phyloP scores from a whole-genome alignment of 1,140 invertebrate species.

The Dendroctonus ponderosae region DNA sequence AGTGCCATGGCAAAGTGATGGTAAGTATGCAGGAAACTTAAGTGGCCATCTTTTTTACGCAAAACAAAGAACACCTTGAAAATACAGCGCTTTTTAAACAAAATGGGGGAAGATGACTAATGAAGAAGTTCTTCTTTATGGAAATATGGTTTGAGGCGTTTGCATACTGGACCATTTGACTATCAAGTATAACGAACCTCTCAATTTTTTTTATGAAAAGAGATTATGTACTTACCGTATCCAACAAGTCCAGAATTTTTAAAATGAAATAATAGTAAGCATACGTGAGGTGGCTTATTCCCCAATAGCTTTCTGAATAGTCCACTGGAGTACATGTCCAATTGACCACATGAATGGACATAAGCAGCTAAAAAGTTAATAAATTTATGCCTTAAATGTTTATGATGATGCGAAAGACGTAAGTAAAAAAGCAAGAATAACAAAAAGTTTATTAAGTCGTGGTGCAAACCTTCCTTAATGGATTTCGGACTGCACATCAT shows the following conservation, averaged over 20 bases:
- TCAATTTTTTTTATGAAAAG: not conserved
- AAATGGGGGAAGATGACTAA: too few relatives aligned
- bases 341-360: conserved; percentile 12
- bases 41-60: conserved; percentile 80
- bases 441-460: too few relatives aligned
- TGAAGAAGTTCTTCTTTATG: not conserved
- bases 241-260: conserved; percentile 68
- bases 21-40: conserved; percentile 85
- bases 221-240: conserved; percentile 57
- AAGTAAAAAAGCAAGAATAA: too few relatives aligned
- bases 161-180: too few relatives aligned
- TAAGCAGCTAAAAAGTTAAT: conserved; percentile 1
- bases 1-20: conserved; percentile 79
- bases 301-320: conserved; percentile 60
- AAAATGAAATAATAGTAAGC: conserved; percentile 65
- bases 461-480: too few relatives aligned
- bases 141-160: not conserved
- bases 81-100: not conserved
- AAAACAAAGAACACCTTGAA: conserved; percentile 80
- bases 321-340: conserved; percentile 68
- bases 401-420: too few relatives aligned
- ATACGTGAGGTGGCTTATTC: conserved; percentile 59
- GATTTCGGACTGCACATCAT: too few relatives aligned
- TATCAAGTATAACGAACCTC: not conserved
- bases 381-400: not conserved